Base-by-base conservation (phyloP, 2,113 vertebrate species). In the Myanophis thanlyinensis region DNA sequence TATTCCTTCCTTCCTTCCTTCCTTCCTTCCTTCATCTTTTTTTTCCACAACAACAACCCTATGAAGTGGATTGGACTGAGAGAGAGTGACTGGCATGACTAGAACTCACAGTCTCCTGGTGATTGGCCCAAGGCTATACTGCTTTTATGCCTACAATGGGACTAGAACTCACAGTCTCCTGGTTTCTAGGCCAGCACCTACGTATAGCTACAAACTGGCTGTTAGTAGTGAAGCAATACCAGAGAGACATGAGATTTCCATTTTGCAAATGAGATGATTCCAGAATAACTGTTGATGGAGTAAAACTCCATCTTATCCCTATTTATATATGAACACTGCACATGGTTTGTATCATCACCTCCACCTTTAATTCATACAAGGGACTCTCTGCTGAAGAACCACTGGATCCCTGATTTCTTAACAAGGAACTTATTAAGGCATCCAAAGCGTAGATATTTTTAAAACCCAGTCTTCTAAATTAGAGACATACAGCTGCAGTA, bases 381-480 rank as follows among this genome's bases (percentile, higher is more conserved):
- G 73, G 86, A 59, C 67, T 93, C 51, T 44, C 51, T 85, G 67
- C n/a, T 46, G 93, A 85, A n/a, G 51, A 54, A 87, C 86, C 59
- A 30, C 35, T 85, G 67, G 90, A 89, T 93, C 56, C 51, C 7
- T 59, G 88, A 67, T 89, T 49, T 93, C 94, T 51, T 54, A 90
- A 27, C 85, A 90, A 93, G 35, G 73, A 92, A 89, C 30, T 91
- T 46, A 92, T 89, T 92, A 3, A 40, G 91, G 49, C 93, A 94
- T 85, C 9, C 88, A 94, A 95, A 49, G 27, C n/a, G 85, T 22
- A 46, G 46, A 59, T 54, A 92, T 88, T 86, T 90, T 88, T 95
- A 96, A 89, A 7, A 7, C 62, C 35, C 85, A 91, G 11, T 91
- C 62, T 93, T 90, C 91, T 93, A 49, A 92, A 87, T n/a, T 85